Evolutionary conservation across 2,113 vertebrate species (phyloP), one percentile per base, ranked within the genome.

Genomic region (Coptodon bakossiorum): DNA sequence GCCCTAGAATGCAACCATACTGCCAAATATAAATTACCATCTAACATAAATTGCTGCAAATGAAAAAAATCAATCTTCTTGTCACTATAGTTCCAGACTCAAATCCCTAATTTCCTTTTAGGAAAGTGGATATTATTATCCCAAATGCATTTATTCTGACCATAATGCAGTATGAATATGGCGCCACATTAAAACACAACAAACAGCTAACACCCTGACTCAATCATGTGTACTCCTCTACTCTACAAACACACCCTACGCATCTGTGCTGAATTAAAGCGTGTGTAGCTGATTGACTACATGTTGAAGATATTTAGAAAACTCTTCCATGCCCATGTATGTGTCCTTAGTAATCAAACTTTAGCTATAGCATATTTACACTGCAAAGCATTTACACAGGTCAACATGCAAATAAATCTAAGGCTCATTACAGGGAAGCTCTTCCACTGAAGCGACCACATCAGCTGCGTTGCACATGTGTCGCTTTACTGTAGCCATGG

Each of bases 381-480:
- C 50, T 52, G 76, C 48, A 80, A 78, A 66, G 80, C 76, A 71
- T 88, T 66, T 85, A 73, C 48, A 80, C n/a, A 82, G 27, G 63
- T 89, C 12, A 57, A 88, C 80, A 82, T 76, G 83, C 59, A 82
- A 71, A 88, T 86, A 91, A 86, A 92, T 90, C 81, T 80, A 48
- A 53, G 31, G 45, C 79, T 92, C 76, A 89, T 91, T 93, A 91
- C 52, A 84, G 87, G 79, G 89, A 90, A 81, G 45, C 13, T 79
- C 84, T 86, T 90, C 88, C 91, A 85, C 88, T 82, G 93, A 27
- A 19, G 86, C 56, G 68, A 93, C 93, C 92, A 91, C 91, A 93
- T 90, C 89, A 93, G 90, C 93, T 93, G 94, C 87, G 88, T 73
- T 61, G 92, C 85, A 92, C 86, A 91, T 92, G 89, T 88, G 89